Evolutionary conservation across 2,888 invertebrate genomes (phyloP).

Genomic region (Sarcophaga caerulescens): DNA sequence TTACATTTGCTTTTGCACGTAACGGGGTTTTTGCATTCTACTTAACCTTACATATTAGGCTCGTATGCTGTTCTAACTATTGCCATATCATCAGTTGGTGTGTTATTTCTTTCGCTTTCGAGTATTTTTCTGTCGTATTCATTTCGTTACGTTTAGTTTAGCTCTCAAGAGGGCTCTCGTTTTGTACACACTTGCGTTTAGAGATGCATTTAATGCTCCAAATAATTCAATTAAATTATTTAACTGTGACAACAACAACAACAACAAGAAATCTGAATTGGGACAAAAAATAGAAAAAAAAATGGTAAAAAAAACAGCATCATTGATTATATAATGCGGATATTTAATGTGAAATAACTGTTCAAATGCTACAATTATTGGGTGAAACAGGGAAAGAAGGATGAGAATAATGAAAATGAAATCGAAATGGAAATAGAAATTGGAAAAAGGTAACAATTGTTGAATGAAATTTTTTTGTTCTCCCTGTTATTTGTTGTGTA

Average conservation of each 20-base stretch:
- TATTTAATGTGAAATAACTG: constrained; percentile 26
- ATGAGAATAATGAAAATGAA: neutral
- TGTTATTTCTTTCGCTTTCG: constrained; percentile 1
- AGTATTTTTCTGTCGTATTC: neutral
- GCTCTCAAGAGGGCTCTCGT: constrained; percentile 63
- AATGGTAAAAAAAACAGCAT: neutral
- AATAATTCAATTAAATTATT: constrained; percentile 67
- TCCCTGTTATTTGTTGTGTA: neutral
- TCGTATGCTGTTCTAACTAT: neutral
- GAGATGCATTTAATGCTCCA: constrained; percentile 68
- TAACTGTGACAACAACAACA: constrained; percentile 42
- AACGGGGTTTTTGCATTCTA: constrained; percentile 1
- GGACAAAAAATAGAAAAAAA: neutral
- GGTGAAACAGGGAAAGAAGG: neutral
- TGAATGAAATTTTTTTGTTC: neutral
- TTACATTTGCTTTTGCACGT: neutral
- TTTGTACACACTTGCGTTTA: constrained; percentile 61
- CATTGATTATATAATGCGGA: constrained; percentile 8
- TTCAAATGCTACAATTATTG: constrained; percentile 30
- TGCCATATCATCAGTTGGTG: neutral
- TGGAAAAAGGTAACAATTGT: constrained; percentile 1
- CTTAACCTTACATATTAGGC: neutral
- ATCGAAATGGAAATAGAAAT: neutral
- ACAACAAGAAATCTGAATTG: neutral
- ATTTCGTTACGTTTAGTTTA: constrained; percentile 57